phyloP scores from a whole-genome alignment of 2,797 vertebrate species.

The Falco concolor region DNA sequence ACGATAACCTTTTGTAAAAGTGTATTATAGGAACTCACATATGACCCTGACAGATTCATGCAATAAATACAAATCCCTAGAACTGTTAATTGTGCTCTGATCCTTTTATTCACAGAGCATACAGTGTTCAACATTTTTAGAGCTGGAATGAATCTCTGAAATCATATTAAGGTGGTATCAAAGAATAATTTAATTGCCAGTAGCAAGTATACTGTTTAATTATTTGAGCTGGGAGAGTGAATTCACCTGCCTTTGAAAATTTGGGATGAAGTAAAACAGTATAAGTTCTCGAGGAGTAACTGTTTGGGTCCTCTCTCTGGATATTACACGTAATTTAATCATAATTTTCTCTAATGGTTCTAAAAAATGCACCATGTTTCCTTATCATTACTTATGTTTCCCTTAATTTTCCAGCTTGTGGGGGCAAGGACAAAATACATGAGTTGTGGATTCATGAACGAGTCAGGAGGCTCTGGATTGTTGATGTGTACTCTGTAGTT shows the following conservation, averaged over 20 bases:
- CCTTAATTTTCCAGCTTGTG: neutral
- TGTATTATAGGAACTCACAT: neutral
- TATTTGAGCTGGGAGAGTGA: neutral
- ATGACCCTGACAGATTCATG: neutral
- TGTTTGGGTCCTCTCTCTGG: neutral
- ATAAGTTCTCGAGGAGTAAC: neutral
- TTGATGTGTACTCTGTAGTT: neutral
- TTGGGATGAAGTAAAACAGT: neutral
- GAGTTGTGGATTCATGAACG: neutral
- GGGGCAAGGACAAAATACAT: neutral
- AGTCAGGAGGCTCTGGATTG: neutral
- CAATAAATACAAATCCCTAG: neutral
- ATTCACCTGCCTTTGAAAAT: neutral
- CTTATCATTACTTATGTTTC: neutral
- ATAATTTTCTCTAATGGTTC: neutral
- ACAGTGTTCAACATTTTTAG: neutral
- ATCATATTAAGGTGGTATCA: neutral
- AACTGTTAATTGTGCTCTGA: neutral
- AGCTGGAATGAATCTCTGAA: neutral
- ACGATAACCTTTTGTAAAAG: neutral
- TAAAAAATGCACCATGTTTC: neutral
- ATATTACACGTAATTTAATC: neutral
- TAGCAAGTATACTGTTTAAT: neutral
- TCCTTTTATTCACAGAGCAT: neutral
- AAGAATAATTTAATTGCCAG: neutral